Conservation (phyloP, 2,888 invertebrate genomes). For the Elgonia sp. region DNA sequence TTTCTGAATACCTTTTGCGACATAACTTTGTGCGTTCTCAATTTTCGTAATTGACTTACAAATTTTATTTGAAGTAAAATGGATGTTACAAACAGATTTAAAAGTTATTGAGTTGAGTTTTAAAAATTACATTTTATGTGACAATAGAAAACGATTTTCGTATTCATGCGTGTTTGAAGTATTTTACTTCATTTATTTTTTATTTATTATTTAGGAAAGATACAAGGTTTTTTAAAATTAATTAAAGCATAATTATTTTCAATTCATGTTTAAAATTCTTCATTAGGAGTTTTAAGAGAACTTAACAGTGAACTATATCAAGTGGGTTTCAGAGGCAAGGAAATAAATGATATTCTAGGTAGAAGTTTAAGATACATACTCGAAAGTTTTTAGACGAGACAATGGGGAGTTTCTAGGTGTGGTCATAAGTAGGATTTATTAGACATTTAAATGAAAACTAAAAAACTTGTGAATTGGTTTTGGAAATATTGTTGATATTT, state of each 20-base stretch:
- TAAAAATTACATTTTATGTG: too few species aligned
- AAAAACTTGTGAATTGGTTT: conserved; percentile 22
- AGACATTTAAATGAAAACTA: conserved; percentile 16
- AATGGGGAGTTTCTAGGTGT: conserved; percentile 23
- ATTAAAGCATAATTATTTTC: neutral
- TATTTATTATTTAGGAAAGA: too few species aligned
- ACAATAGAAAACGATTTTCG: too few species aligned
- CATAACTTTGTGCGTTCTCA: neutral
- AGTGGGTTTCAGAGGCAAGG: neutral
- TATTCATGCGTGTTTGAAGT: too few species aligned
- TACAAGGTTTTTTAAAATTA: neutral
- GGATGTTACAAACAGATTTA: too few species aligned
- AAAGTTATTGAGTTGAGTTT: too few species aligned
- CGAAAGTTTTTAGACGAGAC: conserved; percentile 37
- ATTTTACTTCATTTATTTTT: too few species aligned
- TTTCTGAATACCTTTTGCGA: neutral
- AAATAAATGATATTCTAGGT: conserved; percentile 20
- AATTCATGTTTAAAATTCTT: neutral
- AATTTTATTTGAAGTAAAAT: neutral
- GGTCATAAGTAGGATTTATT: conserved; percentile 34
- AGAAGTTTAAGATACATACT: conserved; percentile 34
- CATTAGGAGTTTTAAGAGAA: neutral
- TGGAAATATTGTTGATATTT: neutral
- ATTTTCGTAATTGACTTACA: neutral
- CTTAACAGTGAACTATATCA: neutral